A percentile compares a stretch with the other conserved stretches of the same genome.
phyloP scores from a whole-genome alignment of 30 jellyfish, hydroid and myxozoan species.

The Chrysaora quinquecirrha region DNA sequence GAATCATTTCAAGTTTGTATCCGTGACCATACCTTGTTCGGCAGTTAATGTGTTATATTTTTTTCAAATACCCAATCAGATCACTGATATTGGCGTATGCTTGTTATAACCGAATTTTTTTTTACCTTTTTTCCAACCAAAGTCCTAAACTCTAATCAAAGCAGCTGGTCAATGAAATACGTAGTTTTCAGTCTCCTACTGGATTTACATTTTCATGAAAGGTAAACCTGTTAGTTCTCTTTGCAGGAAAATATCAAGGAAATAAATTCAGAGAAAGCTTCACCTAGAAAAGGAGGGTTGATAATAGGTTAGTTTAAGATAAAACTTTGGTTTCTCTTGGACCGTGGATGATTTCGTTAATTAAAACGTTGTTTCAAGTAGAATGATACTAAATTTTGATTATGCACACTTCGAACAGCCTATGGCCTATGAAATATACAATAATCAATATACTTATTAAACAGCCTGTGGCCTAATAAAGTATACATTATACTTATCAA shows the following conservation, averaged over 20 bases:
- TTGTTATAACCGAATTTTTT: background rate
- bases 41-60: too few relatives aligned
- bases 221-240: background rate
- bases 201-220: too few relatives aligned
- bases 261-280: background rate
- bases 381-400: too few relatives aligned
- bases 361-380: background rate
- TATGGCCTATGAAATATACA: too few relatives aligned
- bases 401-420: background rate
- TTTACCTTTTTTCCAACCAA: background rate
- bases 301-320: background rate
- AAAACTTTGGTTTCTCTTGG: background rate
- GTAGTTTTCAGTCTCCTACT: too few relatives aligned
- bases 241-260: background rate
- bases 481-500: too few relatives aligned
- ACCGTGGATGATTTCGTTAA: background rate
- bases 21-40: too few relatives aligned
- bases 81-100: background rate
- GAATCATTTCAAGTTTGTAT: too few relatives aligned
- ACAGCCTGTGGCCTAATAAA: too few relatives aligned
- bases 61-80: background rate
- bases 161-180: too few relatives aligned
- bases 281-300: background rate
- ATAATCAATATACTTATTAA: too few relatives aligned
- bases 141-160: background rate